These are phyloP conservation scores for Mesochorus sp. DNA, from an alignment of 2,888 invertebrate species.

Conservation along the genomic window DNA sequence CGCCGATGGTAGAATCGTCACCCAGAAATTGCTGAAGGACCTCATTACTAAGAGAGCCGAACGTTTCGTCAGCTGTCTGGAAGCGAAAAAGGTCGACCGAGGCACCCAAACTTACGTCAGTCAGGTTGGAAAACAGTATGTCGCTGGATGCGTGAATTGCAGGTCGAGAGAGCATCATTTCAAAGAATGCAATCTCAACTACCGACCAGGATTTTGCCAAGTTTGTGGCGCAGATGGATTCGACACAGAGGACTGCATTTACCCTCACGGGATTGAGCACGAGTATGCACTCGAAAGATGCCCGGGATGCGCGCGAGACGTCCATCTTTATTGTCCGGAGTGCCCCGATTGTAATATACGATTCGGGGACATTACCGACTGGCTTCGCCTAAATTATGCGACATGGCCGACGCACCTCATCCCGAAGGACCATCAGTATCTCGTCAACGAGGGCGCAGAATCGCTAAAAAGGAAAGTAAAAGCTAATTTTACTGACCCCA, in stretches of 20 bases:
- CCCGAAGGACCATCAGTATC: not conserved
- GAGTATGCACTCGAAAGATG: constrained; percentile 9
- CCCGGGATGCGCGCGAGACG: constrained; percentile 9
- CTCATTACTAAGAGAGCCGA: constrained; percentile 23
- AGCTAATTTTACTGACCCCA: not conserved
- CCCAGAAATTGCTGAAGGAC: not conserved
- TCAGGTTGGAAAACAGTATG: constrained; percentile 23
- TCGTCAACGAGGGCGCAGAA: not conserved
- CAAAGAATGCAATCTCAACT: not conserved
- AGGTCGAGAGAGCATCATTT: not conserved
- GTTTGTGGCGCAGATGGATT: not conserved
- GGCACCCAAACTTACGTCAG: constrained; percentile 48
- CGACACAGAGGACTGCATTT: constrained; percentile 27
- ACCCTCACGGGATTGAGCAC: constrained; percentile 38
- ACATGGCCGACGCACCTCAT: not conserved
- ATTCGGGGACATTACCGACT: constrained; percentile 11
- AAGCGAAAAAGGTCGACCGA: constrained; percentile 15
- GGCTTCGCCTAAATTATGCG: constrained; percentile 16
- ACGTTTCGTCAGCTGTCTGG: not conserved
- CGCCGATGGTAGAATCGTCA: constrained; percentile 21
- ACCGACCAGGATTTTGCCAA: constrained; percentile 14
- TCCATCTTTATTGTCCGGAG: too few species aligned
- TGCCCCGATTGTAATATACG: constrained; percentile 17
- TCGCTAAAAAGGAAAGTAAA: not conserved
- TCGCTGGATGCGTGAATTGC: constrained; percentile 27